Evolutionary conservation across 2,113 vertebrate genomes (phyloP).

Genomic region (Ranitomeya variabilis): DNA sequence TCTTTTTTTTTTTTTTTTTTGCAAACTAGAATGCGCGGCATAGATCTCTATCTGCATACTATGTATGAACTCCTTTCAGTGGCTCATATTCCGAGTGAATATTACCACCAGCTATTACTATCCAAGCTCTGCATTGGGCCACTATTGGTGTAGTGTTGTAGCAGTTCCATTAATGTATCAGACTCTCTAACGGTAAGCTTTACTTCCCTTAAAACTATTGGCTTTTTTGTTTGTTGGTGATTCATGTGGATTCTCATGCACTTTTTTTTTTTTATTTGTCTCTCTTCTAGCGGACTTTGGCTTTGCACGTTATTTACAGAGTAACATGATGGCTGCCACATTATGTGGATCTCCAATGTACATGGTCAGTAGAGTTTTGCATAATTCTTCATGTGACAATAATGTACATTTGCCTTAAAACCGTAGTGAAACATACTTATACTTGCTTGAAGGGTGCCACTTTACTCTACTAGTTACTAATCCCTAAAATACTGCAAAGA

Average conservation of each 20-base stretch:
- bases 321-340: slow-evolving; percentile 99
- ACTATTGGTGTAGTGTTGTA: background rate
- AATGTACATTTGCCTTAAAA: background rate
- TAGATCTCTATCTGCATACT: background rate
- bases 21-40: too few relatives aligned
- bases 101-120: background rate
- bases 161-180: background rate
- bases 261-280: slow-evolving; percentile 44
- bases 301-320: slow-evolving; percentile 95
- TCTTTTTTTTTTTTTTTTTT: too few relatives aligned
- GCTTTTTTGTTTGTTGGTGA: background rate
- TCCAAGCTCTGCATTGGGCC: background rate
- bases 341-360: slow-evolving; percentile 97
- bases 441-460: background rate
- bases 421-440: too few relatives aligned
- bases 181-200: background rate
- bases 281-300: slow-evolving; percentile 92
- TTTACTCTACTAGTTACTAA: background rate
- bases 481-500: too few relatives aligned
- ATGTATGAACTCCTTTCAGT: background rate
- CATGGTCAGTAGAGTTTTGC: slow-evolving; percentile 81
- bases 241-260: background rate
- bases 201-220: too few relatives aligned
- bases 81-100: background rate
- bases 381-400: background rate